Evolutionary conservation across 2,888 invertebrate genomes (phyloP), one percentile per base, ranked within the genome.

Genomic region (Drosophila parthenogenetica): DNA sequence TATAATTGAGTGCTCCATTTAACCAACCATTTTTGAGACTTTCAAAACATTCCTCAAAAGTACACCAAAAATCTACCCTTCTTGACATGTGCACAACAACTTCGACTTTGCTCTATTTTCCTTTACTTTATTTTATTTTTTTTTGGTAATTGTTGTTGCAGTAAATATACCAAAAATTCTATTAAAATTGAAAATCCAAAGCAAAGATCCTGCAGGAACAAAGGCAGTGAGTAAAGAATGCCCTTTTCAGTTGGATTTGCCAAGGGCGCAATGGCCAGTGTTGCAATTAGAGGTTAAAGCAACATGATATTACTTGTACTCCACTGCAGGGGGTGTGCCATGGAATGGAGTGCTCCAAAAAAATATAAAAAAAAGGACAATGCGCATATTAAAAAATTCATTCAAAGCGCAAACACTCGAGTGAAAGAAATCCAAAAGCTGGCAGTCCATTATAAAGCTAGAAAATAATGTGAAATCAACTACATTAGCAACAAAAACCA

Each of bases 261-360:
- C 67, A 68, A 64, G 55, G 72, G 79, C 80, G 35, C 64, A 67
- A 29, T 66, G 62, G 59, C 64, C 85, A 71, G 67, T 61, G 42
- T 58, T 86, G 72, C 72, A 82, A 79, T 82, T 88, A 88, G 75
- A 64, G 57, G 68, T 64, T 73, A 43, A 63, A 60, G 74, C 53
- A 73, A 73, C 51, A 73, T 37, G 50, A 66, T 73, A 60, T 43
- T 39, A 50, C 42, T 35, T 14, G 42, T n/a, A 32, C 43, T 42
- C 42, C 25, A 80, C 65, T 62, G 67, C 35, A 57, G 59, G 35
- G 55, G 14, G 65, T 0, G 29, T 29, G 25, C 25, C 19, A 29
- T 7, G 5, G 17, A 32, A 32, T 14, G 49, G 13, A 61, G 25
- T 63, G 49, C 39, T 29, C 57, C 14, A 19, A 43, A n/a, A 43